Conservation (phyloP, 2,113 vertebrate species). For the Sarotherodon lohbergeri region DNA sequence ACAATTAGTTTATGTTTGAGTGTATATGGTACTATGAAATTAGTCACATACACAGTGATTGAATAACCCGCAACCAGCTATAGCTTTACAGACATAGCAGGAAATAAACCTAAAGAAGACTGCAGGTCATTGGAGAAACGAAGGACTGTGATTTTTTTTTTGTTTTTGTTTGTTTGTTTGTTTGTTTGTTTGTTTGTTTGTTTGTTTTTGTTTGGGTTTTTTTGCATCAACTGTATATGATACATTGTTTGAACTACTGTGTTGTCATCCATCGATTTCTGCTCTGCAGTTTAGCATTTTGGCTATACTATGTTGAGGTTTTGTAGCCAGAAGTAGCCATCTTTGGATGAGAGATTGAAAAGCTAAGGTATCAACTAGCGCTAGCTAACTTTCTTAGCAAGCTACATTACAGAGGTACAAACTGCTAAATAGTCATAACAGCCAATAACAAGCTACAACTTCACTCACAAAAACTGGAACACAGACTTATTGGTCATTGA, state of each 20-base stretch:
- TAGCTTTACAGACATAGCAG: background rate
- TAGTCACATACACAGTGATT: background rate
- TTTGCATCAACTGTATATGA: background rate
- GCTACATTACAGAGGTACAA: background rate
- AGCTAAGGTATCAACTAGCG: background rate
- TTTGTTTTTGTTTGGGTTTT: background rate
- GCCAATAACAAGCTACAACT: background rate
- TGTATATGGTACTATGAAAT: background rate
- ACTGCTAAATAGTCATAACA: background rate
- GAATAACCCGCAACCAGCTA: background rate
- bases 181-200: no score
- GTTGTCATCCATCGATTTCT: background rate
- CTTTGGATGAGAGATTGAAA: background rate
- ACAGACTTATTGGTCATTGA: background rate
- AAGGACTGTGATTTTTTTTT: background rate
- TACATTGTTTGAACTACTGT: background rate
- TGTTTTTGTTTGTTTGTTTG: rapidly evolving
- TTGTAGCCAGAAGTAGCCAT: background rate
- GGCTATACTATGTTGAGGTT: background rate
- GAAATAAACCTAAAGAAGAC: background rate
- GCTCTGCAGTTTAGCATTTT: background rate
- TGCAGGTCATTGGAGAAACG: background rate
- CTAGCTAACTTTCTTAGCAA: background rate
- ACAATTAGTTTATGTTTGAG: background rate
- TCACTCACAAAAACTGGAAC: background rate